phyloP scores from a whole-genome alignment of 2,888 invertebrate species.

The Aphrophora alni region DNA sequence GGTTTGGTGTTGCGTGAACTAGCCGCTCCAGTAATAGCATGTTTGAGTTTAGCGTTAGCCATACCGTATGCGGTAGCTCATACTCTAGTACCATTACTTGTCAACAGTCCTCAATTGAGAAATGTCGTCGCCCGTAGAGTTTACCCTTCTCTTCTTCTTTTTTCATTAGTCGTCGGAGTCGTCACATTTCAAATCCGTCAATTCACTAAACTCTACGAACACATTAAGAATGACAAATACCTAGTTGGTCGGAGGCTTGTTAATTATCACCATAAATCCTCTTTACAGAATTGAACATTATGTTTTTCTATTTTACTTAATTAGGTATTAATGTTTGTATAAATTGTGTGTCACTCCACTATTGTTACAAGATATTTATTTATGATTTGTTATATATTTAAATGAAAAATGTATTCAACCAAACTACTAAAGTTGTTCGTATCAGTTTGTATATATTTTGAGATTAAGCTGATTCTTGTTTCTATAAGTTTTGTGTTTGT shows the following conservation, averaged over 20 bases:
- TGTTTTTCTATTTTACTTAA: not conserved
- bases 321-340: not conserved
- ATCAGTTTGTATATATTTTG: not conserved
- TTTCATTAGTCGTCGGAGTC: slow-evolving; percentile 69
- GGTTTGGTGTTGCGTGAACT: slow-evolving; percentile 57
- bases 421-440: not conserved
- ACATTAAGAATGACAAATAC: slow-evolving; percentile 99
- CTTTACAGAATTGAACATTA: slow-evolving; percentile 22
- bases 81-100: slow-evolving; percentile 69
- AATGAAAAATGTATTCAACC: not conserved
- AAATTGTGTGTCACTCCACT: not conserved
- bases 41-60: slow-evolving; percentile 87
- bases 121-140: slow-evolving; percentile 83
- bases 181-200: slow-evolving; percentile 77
- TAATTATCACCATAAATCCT: slow-evolving; percentile 77
- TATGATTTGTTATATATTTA: not conserved
- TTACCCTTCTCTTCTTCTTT: slow-evolving; percentile 86
- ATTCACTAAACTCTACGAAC: slow-evolving; percentile 93
- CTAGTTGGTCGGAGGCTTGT: slow-evolving; percentile 95
- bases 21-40: slow-evolving; percentile 87
- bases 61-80: slow-evolving; percentile 92
- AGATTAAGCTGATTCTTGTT: not conserved
- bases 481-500: not conserved
- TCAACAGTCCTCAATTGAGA: slow-evolving; percentile 68
- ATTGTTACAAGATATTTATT: not conserved